Percentiles rank a stretch among this genome's conserved stretches.
phyloP scores from a whole-genome alignment of 2,797 vertebrate genomes.

The Anolis apletophallus region DNA sequence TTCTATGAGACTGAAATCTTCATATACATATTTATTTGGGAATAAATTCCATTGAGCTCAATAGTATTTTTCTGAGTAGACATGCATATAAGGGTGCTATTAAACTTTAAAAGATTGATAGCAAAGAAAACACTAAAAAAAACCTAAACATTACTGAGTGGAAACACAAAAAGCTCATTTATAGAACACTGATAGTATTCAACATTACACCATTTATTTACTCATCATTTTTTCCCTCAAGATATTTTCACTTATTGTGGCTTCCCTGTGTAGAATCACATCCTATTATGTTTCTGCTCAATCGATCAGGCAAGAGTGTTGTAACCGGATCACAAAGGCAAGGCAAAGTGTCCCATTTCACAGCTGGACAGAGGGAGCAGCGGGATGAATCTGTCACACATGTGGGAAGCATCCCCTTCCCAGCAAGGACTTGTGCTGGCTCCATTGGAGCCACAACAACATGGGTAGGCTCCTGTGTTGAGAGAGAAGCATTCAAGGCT shows the following conservation, averaged over 20 bases:
- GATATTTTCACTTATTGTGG: conserved; percentile 37
- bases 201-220: not conserved
- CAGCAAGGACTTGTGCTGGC: no score
- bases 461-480: no score
- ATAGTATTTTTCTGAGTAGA: not conserved
- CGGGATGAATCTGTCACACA: no score
- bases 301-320: not conserved
- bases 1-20: not conserved
- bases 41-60: not conserved
- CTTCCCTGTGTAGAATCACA: not conserved
- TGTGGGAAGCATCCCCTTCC: no score
- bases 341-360: no score
- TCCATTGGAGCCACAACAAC: no score
- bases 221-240: conserved; percentile 31
- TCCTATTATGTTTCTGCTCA: conserved; percentile 16
- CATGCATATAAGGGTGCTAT: not conserved
- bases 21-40: not conserved
- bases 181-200: not conserved
- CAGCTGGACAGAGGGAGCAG: no score
- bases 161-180: not conserved
- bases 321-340: no score
- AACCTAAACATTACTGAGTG: not conserved
- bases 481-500: no score
- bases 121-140: not conserved
- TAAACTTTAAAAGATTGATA: not conserved